These are phyloP conservation scores for Pandemis corylana DNA, from an alignment of 2,888 invertebrate species.

Conservation along the genomic window DNA sequence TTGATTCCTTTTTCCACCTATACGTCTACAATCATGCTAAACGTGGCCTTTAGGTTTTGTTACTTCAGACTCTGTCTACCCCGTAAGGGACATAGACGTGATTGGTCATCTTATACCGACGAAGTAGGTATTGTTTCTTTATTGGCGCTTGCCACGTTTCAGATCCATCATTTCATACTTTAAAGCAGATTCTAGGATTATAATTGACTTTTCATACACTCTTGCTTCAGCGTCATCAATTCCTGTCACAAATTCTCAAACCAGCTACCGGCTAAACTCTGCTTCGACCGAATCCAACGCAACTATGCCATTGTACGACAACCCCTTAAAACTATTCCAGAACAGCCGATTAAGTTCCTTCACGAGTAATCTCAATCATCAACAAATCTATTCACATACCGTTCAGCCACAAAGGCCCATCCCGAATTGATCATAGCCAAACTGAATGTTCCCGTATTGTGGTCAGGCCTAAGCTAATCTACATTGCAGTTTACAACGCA, in stretches of 20 bases:
- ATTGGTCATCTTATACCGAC: too few species aligned
- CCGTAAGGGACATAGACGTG: too few species aligned
- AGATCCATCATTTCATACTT: too few species aligned
- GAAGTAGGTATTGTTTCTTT: too few species aligned
- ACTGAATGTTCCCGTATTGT: constrained; percentile 52
- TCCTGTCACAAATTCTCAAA: background rate
- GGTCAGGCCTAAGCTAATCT: constrained; percentile 52
- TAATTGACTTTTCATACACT: background rate
- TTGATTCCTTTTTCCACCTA: too few species aligned
- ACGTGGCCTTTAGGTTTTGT: too few species aligned
- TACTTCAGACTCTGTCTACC: too few species aligned
- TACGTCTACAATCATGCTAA: too few species aligned
- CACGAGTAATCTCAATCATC: constrained; percentile 35
- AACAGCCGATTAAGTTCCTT: constrained; percentile 33
- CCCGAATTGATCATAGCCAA: constrained; percentile 51
- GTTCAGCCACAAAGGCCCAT: constrained; percentile 41
- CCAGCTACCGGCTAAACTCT: background rate
- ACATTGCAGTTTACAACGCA: constrained; percentile 52
- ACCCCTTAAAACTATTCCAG: constrained; percentile 28
- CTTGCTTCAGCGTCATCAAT: background rate
- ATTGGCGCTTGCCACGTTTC: too few species aligned
- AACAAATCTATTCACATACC: constrained; percentile 41
- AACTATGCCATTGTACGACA: background rate
- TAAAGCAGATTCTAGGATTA: too few species aligned
- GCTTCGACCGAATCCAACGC: background rate